Evolutionary conservation across 2,888 invertebrate species (phyloP), one percentile per base, ranked within the genome.

Genomic region (Dynastes tityus): DNA sequence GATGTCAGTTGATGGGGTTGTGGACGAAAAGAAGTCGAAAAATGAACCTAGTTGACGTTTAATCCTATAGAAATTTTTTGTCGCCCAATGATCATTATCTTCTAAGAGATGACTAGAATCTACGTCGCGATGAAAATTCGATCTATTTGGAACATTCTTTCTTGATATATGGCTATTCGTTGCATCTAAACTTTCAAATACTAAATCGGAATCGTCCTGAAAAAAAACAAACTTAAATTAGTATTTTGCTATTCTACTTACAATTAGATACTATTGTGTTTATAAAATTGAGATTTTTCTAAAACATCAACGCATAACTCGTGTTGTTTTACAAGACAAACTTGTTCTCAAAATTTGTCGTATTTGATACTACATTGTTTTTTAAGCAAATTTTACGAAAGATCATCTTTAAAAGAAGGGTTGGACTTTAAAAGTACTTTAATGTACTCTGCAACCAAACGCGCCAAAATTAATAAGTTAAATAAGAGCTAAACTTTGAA

Each of bases 141-240:
- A 71, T 55, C 70, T 77, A 73, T 77, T 78, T 65, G 79, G 75
- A 16, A 71, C 74, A 58, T 79, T 58, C 76, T 83, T 83, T 81
- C 83, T 83, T 78, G 83, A 81, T 85, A 85, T 85, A 80, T 85
- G 85, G 73, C 61, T 61, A 29, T 27, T 61, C 40, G 37, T 61
- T 40, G 61, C 4, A 29, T 84, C 82, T 83, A 86, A 84, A 78
- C 80, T 87, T 81, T 89, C 89, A 82, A 89, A 89, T 76, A 88
- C 87, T 84, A 89, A 82, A 82, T 89, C 89, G 51, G 87, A 84
- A 81, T 89, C 88, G 80, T 85, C 83, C 89, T 89, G 87, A 37
- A 88, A 88, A 45, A 40, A 32, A 73, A 64, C 49, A 78, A 71
- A 70, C 51, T 16, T 22, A 9, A 8, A 22, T 58, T 58, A 58